A percentile compares a stretch with the other conserved stretches of the same genome.
Conservation (phyloP, 2,113 vertebrate species). For the Archocentrus centrarchus region DNA sequence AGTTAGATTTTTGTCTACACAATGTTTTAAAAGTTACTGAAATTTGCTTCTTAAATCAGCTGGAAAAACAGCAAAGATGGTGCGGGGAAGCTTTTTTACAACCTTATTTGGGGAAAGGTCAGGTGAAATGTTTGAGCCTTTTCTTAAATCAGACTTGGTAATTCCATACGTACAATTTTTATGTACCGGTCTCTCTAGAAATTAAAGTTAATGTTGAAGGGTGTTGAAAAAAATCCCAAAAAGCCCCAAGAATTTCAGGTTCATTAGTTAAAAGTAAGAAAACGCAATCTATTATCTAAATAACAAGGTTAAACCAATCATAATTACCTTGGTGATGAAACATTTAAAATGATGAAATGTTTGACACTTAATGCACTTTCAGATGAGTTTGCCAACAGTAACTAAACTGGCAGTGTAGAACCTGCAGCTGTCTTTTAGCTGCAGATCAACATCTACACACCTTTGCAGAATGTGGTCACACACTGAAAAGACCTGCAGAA, state of each 20-base stretch:
- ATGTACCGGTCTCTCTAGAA: too few species aligned
- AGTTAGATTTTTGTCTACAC: not conserved
- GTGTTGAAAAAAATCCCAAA: too few species aligned
- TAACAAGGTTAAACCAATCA: too few species aligned
- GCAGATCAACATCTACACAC: not conserved
- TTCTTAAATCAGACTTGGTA: not conserved
- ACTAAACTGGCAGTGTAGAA: not conserved
- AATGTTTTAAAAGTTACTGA: not conserved
- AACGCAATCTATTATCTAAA: too few species aligned
- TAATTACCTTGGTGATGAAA: not conserved
- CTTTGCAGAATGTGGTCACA: not conserved
- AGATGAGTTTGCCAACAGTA: not conserved
- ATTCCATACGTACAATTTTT: not conserved
- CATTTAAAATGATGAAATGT: not conserved
- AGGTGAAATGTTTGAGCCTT: not conserved
- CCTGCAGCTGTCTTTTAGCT: not conserved
- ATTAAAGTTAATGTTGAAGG: too few species aligned
- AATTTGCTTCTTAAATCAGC: not conserved
- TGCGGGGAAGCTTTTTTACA: not conserved
- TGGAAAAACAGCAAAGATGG: not conserved
- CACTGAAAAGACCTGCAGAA: not conserved
- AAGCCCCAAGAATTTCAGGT: too few species aligned
- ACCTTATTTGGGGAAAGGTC: not conserved
- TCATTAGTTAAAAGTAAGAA: too few species aligned
- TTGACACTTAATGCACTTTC: not conserved